Conservation (phyloP, 2,113 vertebrate species). For the Xenopus laevis region DNA sequence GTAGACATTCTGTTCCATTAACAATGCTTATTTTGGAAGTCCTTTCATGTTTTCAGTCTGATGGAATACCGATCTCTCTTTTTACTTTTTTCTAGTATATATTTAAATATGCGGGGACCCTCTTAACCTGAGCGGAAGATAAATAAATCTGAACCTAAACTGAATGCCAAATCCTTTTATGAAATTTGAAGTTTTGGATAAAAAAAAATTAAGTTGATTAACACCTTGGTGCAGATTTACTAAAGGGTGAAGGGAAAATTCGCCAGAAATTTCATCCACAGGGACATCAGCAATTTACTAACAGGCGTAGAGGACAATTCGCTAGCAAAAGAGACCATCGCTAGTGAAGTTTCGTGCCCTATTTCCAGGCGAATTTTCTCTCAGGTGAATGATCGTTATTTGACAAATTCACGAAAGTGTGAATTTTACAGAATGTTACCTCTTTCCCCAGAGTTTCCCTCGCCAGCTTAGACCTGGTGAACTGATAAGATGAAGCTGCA, state of each 20-base stretch:
- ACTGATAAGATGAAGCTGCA: no score
- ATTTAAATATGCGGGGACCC: neutral
- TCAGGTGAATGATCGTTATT: no score
- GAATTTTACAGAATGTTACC: no score
- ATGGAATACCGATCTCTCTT: neutral
- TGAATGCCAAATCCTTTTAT: neutral
- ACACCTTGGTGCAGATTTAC: neutral
- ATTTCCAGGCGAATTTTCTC: no score
- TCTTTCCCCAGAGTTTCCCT: no score
- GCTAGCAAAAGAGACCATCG: no score
- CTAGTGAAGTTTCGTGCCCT: no score
- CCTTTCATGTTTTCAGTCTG: slow-evolving; percentile 1
- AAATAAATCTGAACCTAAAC: neutral
- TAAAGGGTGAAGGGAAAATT: neutral
- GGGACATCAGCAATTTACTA: no score
- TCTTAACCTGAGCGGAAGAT: neutral
- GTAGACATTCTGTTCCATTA: neutral
- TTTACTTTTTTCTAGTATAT: neutral
- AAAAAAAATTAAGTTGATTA: neutral
- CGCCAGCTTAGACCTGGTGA: no score
- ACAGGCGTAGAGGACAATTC: no score
- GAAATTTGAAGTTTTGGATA: neutral
- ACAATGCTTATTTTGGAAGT: slow-evolving; percentile 28
- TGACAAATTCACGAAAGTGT: no score
- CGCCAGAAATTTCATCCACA: no score